A percentile compares a stretch with the other conserved stretches of the same genome.
These are phyloP conservation scores for Drosophila seclusa DNA, from an alignment of 2,888 invertebrate genomes.

Conservation along the genomic window DNA sequence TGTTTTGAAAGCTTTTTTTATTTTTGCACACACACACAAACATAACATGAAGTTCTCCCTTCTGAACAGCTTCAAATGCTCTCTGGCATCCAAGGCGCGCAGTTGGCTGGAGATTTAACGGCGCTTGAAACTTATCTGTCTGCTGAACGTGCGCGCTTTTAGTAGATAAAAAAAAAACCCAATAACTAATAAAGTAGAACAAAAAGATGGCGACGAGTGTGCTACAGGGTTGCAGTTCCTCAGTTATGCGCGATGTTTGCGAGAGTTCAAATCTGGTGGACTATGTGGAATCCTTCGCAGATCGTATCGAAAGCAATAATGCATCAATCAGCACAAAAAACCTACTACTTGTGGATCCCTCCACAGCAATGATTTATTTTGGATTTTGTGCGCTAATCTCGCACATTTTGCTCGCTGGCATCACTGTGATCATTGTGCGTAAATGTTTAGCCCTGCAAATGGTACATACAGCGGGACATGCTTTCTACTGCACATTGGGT, in stretches of 20 bases:
- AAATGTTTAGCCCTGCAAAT: slow-evolving; percentile 79
- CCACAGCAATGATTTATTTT: slow-evolving; percentile 58
- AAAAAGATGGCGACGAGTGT: slow-evolving; percentile 40
- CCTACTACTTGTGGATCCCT: neutral
- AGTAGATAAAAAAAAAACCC: slow-evolving; percentile 45
- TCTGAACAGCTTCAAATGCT: slow-evolving; percentile 51
- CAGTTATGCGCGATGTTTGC: slow-evolving; percentile 42
- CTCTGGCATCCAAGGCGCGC: slow-evolving; percentile 48
- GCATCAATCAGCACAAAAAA: neutral
- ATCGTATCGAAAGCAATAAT: slow-evolving; percentile 12
- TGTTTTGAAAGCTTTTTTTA: slow-evolving; percentile 48
- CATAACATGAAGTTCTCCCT: slow-evolving; percentile 32
- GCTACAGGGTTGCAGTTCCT: slow-evolving; percentile 49
- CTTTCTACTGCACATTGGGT: slow-evolving; percentile 82
- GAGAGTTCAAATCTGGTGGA: slow-evolving; percentile 28
- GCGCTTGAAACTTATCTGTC: slow-evolving; percentile 53
- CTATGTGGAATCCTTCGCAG: slow-evolving; percentile 3
- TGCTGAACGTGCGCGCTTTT: slow-evolving; percentile 47
- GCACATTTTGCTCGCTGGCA: slow-evolving; percentile 58
- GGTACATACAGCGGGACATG: slow-evolving; percentile 82
- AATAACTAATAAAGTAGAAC: neutral
- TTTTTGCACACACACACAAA: slow-evolving; percentile 28
- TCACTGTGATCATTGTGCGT: slow-evolving; percentile 55
- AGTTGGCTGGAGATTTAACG: slow-evolving; percentile 29
- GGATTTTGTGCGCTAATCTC: slow-evolving; percentile 64